Evolutionary conservation across 1,140 invertebrate genomes (phyloP).

Genomic region (Druon quercuslanigerum): DNA sequence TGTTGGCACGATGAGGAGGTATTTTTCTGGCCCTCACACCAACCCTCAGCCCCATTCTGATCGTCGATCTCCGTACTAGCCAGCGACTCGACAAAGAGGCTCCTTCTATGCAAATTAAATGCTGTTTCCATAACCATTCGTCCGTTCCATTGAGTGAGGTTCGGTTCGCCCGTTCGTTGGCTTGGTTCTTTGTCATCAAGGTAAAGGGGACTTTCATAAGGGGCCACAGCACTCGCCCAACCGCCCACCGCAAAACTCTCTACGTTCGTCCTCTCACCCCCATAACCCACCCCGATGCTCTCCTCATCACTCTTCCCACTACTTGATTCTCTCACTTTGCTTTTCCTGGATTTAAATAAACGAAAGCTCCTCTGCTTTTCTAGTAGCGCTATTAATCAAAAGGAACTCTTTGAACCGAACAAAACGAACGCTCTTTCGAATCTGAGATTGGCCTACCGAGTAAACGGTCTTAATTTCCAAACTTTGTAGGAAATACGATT

Average conservation of each 20-base stretch:
- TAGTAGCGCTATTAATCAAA: conserved; percentile 70
- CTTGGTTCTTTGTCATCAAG: conserved; percentile 74
- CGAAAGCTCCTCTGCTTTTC: conserved; percentile 54
- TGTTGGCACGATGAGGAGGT: neutral
- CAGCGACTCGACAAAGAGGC: conserved; percentile 70
- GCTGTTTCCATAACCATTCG: conserved; percentile 77
- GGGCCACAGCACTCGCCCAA: conserved; percentile 50
- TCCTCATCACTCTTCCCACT: conserved; percentile 41
- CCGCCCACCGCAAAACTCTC: conserved; percentile 33
- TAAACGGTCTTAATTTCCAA: conserved; percentile 11
- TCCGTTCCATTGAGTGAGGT: conserved; percentile 75
- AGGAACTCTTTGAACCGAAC: conserved; percentile 57
- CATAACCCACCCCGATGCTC: conserved; percentile 35
- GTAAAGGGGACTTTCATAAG: conserved; percentile 74
- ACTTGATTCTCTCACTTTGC: conserved; percentile 46
- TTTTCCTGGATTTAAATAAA: conserved; percentile 67
- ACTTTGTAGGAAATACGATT: neutral
- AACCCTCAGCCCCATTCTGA: conserved; percentile 36
- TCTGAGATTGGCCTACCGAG: conserved; percentile 20
- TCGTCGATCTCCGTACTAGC: conserved; percentile 33
- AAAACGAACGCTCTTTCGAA: conserved; percentile 53
- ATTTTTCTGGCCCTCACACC: neutral
- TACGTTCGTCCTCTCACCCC: conserved; percentile 39
- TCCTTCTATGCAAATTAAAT: conserved; percentile 77
- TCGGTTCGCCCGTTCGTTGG: conserved; percentile 61